Conservation (phyloP, 2,113 vertebrate genomes). For the Carollia perspicillata region DNA sequence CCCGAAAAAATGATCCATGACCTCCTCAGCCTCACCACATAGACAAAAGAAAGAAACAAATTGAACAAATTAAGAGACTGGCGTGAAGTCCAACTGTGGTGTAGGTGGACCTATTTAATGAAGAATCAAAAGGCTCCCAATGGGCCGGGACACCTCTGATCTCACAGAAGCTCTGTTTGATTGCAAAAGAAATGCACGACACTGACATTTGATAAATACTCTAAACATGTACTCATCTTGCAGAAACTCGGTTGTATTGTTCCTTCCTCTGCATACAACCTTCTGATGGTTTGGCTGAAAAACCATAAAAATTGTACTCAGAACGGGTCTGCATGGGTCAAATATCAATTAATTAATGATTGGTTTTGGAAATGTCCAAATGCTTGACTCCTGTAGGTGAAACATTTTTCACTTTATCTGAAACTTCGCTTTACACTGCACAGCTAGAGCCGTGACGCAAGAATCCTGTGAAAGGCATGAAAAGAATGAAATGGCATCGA, state of each 20-base stretch:
- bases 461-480: neutral
- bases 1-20: conserved; percentile 37
- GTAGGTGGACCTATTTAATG: neutral
- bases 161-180: neutral
- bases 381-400: neutral
- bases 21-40: neutral
- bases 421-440: neutral
- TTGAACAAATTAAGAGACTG: neutral
- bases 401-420: neutral
- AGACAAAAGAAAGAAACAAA: conserved; percentile 1
- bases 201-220: neutral
- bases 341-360: neutral
- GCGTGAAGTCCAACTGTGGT: neutral
- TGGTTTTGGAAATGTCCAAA: neutral
- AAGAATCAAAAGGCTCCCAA: neutral
- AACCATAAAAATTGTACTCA: neutral
- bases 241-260: neutral
- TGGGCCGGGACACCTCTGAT: no score
- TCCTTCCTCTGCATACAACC: neutral
- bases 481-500: neutral
- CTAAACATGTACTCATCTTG: neutral
- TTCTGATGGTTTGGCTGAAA: neutral
- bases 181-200: neutral
- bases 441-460: neutral
- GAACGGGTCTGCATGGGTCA: neutral